phyloP scores from a whole-genome alignment of 2,113 vertebrate species.

The Centropus unirufus region DNA sequence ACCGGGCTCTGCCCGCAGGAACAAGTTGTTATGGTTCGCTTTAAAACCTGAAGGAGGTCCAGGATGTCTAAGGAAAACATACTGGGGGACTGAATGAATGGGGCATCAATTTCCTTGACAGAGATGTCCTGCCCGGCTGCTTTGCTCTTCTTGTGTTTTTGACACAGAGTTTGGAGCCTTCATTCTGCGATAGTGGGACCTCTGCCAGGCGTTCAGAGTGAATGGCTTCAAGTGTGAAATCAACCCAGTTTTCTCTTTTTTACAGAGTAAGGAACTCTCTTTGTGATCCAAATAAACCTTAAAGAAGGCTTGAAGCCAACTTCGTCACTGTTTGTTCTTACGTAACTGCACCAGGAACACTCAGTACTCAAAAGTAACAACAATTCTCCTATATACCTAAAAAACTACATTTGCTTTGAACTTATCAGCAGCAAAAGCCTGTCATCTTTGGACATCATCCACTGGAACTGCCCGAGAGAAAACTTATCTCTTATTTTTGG shows the following conservation, averaged over 20 bases:
- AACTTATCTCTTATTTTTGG: slow-evolving; percentile 53
- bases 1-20: slow-evolving; percentile 23
- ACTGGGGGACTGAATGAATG: slow-evolving; percentile 32
- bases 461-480: slow-evolving; percentile 54
- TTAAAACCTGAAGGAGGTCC: slow-evolving; percentile 53
- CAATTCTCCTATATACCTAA: slow-evolving; percentile 53
- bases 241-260: slow-evolving; percentile 69
- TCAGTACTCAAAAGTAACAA: slow-evolving; percentile 59
- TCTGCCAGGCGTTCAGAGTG: slow-evolving; percentile 60
- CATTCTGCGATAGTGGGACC: slow-evolving; percentile 60
- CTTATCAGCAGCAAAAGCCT: slow-evolving; percentile 66
- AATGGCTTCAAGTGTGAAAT: slow-evolving; percentile 69
- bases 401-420: slow-evolving; percentile 59
- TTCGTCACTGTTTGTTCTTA: slow-evolving; percentile 62
- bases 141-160: slow-evolving; percentile 44
- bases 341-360: slow-evolving; percentile 57
- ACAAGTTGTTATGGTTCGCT: slow-evolving; percentile 40
- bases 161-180: slow-evolving; percentile 59
- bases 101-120: slow-evolving; percentile 52
- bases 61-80: slow-evolving; percentile 60
- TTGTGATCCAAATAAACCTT: slow-evolving; percentile 69
- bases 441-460: slow-evolving; percentile 72
- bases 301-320: slow-evolving; percentile 64
- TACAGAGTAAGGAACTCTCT: slow-evolving; percentile 60
- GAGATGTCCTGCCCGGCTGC: slow-evolving; percentile 45